Evolutionary conservation across 2,797 vertebrate genomes (phyloP), one percentile per base, ranked within the genome.

Genomic region (Echiichthys vipera): DNA sequence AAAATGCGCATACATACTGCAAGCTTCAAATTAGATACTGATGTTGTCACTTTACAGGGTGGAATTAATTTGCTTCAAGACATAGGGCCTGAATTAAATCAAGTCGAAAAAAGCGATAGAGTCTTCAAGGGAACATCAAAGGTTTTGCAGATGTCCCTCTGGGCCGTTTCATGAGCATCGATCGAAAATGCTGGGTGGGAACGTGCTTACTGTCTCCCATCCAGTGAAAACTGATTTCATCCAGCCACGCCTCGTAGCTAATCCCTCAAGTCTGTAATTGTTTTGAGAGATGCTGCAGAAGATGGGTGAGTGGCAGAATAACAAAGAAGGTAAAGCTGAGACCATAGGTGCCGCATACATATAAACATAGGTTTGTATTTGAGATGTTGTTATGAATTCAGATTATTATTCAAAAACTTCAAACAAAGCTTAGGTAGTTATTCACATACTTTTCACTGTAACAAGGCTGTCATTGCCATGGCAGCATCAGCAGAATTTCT

Each of bases 51-150:
- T 84, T 81, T 42, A 51, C 42, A 65, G 29, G 25, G 27, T 70
- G 67, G 61, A 84, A 73, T 84, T 58, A 53, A 90, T 90, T 77
- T 70, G 46, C 75, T 62, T 43, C 14, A 12, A 84, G 71, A 88
- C 84, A 91, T 85, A 87, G 74, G 55, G 25, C 71, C 47, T 68
- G 68, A 56, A 78, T 81, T 82, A 72, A 87, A 82, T 86, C 53
- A 58, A 74, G 67, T 61, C 20, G 4, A 65, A 71, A 75, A n/a
- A 80, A 83, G 76, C 45, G 64, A 91, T 78, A 49, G 75, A 80
- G 80, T 87, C 82, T 90, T 89, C 61, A 81, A 84, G 77, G 67
- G 70, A 86, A 82, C 83, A 88, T 91, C 83, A 91, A 89, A 91
- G 79, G 74, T 65, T 85, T n/a, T 68, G 59, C 70, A 79, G 56